Conservation (phyloP, 2,113 vertebrate species). For the Physeter macrocephalus region DNA sequence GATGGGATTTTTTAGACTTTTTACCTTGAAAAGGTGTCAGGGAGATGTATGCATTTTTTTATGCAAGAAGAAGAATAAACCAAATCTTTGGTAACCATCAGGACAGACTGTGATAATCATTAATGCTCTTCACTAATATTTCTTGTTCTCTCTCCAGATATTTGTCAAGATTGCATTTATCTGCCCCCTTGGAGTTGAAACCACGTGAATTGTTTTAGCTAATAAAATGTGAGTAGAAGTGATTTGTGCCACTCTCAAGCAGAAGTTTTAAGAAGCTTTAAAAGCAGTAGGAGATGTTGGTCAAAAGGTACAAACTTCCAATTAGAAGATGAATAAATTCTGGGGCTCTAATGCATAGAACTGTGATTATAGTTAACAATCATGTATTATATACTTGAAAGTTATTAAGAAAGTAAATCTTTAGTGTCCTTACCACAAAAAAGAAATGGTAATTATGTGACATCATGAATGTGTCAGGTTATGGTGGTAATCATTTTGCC, state of each 20-base stretch:
- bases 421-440: not conserved
- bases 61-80: not conserved
- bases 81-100: not conserved
- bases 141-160: not conserved
- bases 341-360: not conserved
- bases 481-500: not conserved
- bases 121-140: not conserved
- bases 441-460: not conserved
- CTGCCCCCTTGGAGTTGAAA: not conserved
- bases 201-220: not conserved
- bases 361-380: not conserved
- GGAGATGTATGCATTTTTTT: not conserved
- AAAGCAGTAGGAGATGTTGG: not conserved
- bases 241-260: not conserved
- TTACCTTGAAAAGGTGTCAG: not conserved
- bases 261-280: not conserved
- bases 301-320: not conserved
- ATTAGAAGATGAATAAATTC: conserved; percentile 5
- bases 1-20: not conserved
- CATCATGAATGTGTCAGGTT: not conserved
- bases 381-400: not conserved
- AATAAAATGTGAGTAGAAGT: not conserved
- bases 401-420: not conserved
- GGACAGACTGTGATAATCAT: not conserved
- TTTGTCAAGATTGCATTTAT: not conserved